These are phyloP conservation scores for Criorhina ranunculi DNA, from an alignment of 2,888 invertebrate genomes.

Conservation along the genomic window DNA sequence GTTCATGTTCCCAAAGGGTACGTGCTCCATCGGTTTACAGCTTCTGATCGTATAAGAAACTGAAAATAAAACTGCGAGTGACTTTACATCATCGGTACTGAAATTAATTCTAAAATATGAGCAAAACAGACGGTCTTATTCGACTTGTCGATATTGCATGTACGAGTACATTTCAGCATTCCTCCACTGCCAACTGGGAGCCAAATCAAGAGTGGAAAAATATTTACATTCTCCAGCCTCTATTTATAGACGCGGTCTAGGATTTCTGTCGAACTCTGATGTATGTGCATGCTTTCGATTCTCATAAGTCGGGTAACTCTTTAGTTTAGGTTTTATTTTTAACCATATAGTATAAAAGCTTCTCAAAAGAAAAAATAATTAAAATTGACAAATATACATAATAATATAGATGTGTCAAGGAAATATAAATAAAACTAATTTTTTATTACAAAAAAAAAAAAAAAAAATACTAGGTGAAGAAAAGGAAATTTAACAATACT, in stretches of 20 bases:
- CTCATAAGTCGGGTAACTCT: constrained; percentile 4
- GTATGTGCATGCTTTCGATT: constrained; percentile 13
- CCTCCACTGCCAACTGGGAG: constrained; percentile 38
- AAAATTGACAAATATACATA: constrained; percentile 7
- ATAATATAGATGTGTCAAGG: neutral
- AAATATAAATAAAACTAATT: neutral
- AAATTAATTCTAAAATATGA: constrained; percentile 8
- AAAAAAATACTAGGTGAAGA: neutral
- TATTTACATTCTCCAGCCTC: constrained; percentile 62
- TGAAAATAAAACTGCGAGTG: constrained; percentile 26
- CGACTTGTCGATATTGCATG: constrained; percentile 8
- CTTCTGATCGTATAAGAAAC: neutral
- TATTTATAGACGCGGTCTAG: constrained; percentile 50
- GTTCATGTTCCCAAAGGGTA: too few species aligned
- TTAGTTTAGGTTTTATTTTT: constrained; percentile 15
- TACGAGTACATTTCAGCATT: constrained; percentile 15
- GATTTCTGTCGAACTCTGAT: constrained; percentile 34
- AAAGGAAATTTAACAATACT: neutral
- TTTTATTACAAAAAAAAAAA: neutral
- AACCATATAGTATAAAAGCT: neutral
- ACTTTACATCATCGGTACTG: constrained; percentile 26
- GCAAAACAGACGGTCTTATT: constrained; percentile 6
- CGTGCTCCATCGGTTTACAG: too few species aligned
- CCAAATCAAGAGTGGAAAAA: constrained; percentile 43
- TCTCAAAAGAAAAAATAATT: neutral